Evolutionary conservation across 2,797 vertebrate species (phyloP).

Genomic region (Schizothorax lantsangensis): DNA sequence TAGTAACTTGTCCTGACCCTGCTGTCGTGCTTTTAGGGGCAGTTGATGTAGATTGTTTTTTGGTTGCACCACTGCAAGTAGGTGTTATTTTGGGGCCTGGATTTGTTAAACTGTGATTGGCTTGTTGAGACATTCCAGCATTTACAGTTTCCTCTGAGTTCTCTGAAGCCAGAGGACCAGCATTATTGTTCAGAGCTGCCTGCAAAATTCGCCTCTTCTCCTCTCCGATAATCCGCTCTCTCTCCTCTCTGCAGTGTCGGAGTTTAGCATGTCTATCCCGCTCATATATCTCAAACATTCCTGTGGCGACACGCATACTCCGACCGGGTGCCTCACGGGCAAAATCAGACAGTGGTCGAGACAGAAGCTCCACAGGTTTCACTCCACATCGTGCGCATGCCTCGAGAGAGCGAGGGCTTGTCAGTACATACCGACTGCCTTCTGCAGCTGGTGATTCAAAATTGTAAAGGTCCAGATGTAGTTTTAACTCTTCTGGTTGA

Average conservation of each 20-base stretch:
- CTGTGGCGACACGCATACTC: constrained; percentile 92
- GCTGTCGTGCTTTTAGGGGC: constrained; percentile 62
- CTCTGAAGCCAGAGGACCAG: constrained; percentile 62
- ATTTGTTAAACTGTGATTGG: constrained; percentile 69
- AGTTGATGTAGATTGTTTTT: constrained; percentile 52
- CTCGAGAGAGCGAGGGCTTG: constrained; percentile 94
- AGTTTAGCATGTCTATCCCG: constrained; percentile 88
- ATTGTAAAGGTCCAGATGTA: constrained; percentile 96
- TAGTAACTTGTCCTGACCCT: constrained; percentile 55
- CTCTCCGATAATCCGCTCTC: constrained; percentile 90
- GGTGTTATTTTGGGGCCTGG: constrained; percentile 52
- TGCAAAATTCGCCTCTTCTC: constrained; percentile 89
- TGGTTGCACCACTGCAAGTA: constrained; percentile 53
- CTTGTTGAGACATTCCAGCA: constrained; percentile 53
- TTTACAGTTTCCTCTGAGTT: constrained; percentile 60
- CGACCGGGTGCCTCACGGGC: constrained; percentile 90
- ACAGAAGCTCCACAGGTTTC: constrained; percentile 93
- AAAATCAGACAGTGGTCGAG: constrained; percentile 86
- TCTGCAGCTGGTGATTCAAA: constrained; percentile 91
- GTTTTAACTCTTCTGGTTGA: constrained; percentile 79
- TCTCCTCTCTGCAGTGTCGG: constrained; percentile 90
- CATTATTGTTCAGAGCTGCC: constrained; percentile 68
- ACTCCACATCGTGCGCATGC: constrained; percentile 94
- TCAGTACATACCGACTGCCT: constrained; percentile 96
- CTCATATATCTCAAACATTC: constrained; percentile 93